phyloP scores from a whole-genome alignment of 2,797 vertebrate genomes.

The Channa striata region DNA sequence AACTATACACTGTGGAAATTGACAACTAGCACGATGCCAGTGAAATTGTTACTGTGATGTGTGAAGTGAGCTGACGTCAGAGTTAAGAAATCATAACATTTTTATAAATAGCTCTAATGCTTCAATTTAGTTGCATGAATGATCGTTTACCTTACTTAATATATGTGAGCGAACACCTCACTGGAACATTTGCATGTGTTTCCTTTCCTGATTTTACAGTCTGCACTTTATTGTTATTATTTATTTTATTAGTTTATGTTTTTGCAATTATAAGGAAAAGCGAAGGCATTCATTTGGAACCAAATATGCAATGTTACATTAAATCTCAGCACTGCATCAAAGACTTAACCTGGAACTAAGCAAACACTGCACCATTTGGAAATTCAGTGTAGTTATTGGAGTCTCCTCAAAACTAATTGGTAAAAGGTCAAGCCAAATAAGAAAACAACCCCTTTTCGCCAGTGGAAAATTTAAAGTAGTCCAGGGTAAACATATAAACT shows the following conservation, averaged over 20 bases:
- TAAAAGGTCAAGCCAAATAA: slow-evolving; percentile 57
- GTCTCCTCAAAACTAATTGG: slow-evolving; percentile 63
- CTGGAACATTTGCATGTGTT: background rate
- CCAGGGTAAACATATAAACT: slow-evolving; percentile 79
- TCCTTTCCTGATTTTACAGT: background rate
- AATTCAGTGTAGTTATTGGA: slow-evolving; percentile 9
- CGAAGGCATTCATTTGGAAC: background rate
- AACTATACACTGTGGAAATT: background rate
- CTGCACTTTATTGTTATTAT: background rate
- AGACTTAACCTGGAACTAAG: slow-evolving; percentile 16
- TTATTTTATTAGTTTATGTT: background rate
- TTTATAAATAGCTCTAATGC: background rate
- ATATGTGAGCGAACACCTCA: background rate
- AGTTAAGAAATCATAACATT: background rate
- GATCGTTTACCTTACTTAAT: background rate
- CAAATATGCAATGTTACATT: slow-evolving; percentile 14
- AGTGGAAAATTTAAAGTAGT: slow-evolving; percentile 55
- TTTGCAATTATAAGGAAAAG: background rate
- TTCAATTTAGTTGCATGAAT: background rate
- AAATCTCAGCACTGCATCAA: slow-evolving; percentile 1
- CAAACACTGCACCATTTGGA: slow-evolving; percentile 16
- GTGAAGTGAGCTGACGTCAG: background rate
- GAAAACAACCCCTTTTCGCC: slow-evolving; percentile 38
- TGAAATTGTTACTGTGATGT: too few relatives aligned
- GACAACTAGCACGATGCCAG: background rate